Percentiles rank a stretch among this genome's conserved stretches.
Conservation (phyloP, 2,113 vertebrate species). For the Chrysochloris asiatica region DNA sequence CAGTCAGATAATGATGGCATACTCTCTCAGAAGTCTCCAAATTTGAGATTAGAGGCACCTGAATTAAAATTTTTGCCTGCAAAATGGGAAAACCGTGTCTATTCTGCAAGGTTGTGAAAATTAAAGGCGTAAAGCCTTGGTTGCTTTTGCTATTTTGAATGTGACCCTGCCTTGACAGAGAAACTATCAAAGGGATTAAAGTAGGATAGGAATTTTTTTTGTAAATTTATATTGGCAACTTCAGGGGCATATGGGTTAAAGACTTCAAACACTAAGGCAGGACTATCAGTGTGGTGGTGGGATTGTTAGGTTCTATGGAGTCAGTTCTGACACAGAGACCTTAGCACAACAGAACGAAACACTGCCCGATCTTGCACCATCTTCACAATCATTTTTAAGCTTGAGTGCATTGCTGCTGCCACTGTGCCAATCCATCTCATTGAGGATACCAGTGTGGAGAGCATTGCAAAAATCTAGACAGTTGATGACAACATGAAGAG, state of each 20-base stretch:
- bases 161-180: too few species aligned
- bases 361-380: too few species aligned
- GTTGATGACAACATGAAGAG: background rate
- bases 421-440: too few species aligned
- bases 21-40: background rate
- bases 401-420: too few species aligned
- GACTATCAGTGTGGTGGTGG: too few species aligned
- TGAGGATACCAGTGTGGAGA: too few species aligned
- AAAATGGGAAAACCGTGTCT: background rate
- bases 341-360: too few species aligned
- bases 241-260: rapidly evolving
- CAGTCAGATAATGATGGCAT: background rate
- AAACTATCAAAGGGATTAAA: background rate
- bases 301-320: too few species aligned
- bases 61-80: background rate
- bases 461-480: background rate
- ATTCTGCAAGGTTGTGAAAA: background rate
- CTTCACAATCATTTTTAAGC: too few species aligned
- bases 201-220: background rate
- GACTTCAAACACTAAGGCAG: background rate
- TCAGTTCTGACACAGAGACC: too few species aligned
- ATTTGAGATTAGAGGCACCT: background rate
- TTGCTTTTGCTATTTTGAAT: background rate
- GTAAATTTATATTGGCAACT: background rate
- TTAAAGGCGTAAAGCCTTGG: background rate